phyloP scores from a whole-genome alignment of 2,113 vertebrate genomes.

The Ammodytes dubius region DNA sequence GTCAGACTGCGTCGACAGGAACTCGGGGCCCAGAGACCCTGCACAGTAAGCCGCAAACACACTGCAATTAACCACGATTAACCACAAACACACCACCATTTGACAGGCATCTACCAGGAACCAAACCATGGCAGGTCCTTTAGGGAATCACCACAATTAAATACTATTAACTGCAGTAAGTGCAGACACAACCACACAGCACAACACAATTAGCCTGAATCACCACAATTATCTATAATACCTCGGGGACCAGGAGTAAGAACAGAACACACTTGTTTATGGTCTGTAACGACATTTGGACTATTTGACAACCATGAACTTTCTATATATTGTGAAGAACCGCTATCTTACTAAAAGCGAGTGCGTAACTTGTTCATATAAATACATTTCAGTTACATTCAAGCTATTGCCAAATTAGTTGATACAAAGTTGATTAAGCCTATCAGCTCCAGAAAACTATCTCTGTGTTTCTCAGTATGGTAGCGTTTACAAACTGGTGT shows the following conservation, averaged over 20 bases:
- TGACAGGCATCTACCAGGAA: constrained; percentile 72
- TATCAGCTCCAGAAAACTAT: too few species aligned
- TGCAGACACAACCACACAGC: constrained; percentile 65
- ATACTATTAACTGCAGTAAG: constrained; percentile 69
- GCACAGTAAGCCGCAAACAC: constrained; percentile 48
- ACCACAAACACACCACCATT: constrained; percentile 62
- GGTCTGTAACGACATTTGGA: constrained; percentile 33
- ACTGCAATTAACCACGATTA: constrained; percentile 73
- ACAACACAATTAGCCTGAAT: constrained; percentile 75
- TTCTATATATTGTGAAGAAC: not conserved
- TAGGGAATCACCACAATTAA: constrained; percentile 71
- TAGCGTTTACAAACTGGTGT: too few species aligned
- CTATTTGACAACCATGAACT: constrained; percentile 32
- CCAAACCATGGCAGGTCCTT: constrained; percentile 50
- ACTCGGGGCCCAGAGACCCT: constrained; percentile 59
- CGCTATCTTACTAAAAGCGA: not conserved
- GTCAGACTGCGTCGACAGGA: constrained; percentile 74
- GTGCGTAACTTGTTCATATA: too few species aligned
- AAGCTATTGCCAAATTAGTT: too few species aligned
- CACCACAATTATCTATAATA: constrained; percentile 74
- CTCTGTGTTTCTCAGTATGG: too few species aligned
- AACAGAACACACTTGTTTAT: constrained; percentile 51
- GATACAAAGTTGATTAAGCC: too few species aligned
- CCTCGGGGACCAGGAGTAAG: constrained; percentile 42
- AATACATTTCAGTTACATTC: too few species aligned